These are phyloP conservation scores for Xiphophorus couchianus DNA, from an alignment of 2,113 vertebrate species.

Conservation along the genomic window DNA sequence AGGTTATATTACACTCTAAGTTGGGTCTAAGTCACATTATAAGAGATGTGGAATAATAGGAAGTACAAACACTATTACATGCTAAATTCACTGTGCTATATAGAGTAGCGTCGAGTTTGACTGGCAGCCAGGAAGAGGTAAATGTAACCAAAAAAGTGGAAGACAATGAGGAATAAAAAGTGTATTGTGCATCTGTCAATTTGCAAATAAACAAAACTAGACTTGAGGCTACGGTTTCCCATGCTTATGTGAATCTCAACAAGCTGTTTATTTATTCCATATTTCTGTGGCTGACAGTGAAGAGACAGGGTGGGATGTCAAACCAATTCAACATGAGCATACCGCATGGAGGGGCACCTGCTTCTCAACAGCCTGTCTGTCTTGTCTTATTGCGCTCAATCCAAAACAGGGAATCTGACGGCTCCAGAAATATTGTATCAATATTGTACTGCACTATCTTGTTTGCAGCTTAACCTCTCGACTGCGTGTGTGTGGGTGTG, in stretches of 20 bases:
- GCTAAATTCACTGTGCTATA: too few relatives aligned
- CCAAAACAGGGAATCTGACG: neutral
- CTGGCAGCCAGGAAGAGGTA: neutral
- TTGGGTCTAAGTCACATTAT: too few relatives aligned
- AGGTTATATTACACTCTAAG: neutral
- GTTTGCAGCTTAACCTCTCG: constrained; percentile 12
- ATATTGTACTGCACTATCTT: constrained; percentile 7
- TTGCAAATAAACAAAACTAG: constrained; percentile 13
- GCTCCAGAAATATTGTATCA: constrained; percentile 10
- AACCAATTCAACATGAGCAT: constrained; percentile 34
- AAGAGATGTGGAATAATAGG: neutral
- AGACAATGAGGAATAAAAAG: neutral
- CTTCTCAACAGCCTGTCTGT: neutral
- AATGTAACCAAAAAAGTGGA: neutral
- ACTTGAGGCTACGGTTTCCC: constrained; percentile 30
- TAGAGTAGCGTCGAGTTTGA: too few relatives aligned
- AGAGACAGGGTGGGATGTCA: constrained; percentile 22
- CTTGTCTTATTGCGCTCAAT: neutral
- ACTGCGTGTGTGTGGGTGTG: neutral
- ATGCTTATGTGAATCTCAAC: constrained; percentile 29
- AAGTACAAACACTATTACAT: neutral
- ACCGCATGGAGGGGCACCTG: neutral
- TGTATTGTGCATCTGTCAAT: neutral
- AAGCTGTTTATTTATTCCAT: constrained; percentile 49
- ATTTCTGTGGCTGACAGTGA: constrained; percentile 49